These are phyloP conservation scores for Luidia sarsii DNA, from an alignment of 53 echinoderm and acorn worm species.

Conservation along the genomic window DNA sequence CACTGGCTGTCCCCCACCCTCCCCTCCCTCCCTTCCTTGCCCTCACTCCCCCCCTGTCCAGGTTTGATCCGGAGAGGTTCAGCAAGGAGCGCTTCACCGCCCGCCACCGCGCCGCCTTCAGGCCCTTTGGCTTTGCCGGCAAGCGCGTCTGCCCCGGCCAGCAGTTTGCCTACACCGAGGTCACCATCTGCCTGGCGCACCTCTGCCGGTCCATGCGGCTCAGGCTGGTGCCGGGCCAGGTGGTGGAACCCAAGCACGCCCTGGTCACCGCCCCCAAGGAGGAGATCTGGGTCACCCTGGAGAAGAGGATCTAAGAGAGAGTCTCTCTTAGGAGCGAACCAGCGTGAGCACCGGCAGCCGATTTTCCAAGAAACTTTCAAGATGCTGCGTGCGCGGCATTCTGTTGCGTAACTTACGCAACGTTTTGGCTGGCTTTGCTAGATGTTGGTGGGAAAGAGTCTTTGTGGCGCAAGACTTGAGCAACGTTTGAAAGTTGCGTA, in stretches of 20 bases:
- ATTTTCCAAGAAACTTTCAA: too few relatives aligned
- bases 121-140: conserved; percentile 85
- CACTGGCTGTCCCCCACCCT: too few relatives aligned
- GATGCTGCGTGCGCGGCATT: too few relatives aligned
- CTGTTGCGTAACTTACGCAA: too few relatives aligned
- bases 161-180: conserved; percentile 69
- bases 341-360: too few relatives aligned
- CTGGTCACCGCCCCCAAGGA: conserved; percentile 64
- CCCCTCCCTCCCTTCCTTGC: too few relatives aligned
- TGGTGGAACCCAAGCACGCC: conserved; percentile 53
- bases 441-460: too few relatives aligned
- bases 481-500: too few relatives aligned
- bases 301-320: conserved; percentile 36
- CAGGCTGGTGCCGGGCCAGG: conserved; percentile 72
- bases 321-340: background rate
- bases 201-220: conserved; percentile 67
- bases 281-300: conserved; percentile 73
- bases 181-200: conserved; percentile 60
- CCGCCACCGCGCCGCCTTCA: conserved; percentile 61
- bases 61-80: conserved; percentile 89
- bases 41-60: background rate
- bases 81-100: conserved; percentile 59
- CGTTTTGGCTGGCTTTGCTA: too few relatives aligned
- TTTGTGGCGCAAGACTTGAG: too few relatives aligned
- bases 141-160: conserved; percentile 78